Evolutionary conservation across 1,140 invertebrate species (phyloP), one percentile per base, ranked within the genome.

Genomic region (Bombus vancouverensis): DNA sequence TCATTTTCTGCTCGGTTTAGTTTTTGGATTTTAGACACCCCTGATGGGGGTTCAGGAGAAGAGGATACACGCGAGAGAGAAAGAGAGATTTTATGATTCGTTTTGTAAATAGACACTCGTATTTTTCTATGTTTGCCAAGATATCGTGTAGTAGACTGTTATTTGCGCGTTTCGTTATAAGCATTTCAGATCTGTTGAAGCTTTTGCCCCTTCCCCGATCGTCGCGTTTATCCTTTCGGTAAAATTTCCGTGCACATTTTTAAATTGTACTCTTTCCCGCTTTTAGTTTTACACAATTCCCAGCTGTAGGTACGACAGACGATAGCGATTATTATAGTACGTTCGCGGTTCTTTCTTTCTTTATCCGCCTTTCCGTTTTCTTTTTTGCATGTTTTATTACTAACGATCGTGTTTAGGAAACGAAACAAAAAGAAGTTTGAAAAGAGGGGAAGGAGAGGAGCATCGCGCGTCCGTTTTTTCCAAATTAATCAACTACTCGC

Each of bases 101-200:
- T 90, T 91, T 91, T 91, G 87, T 88, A 90, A 47, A 90, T 91
- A 91, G 85, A 90, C 68, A 89, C 87, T 89, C 80, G 89, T 91
- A 89, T 91, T 91, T 90, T 91, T 91, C 75, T 89, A 90, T 82
- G 81, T 90, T 91, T 76, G 82, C 65, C 86, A 78, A 47, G 68
- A 86, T 90, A 65, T 77, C n/a, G 57, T 73, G 78, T 90, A 90
- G 88, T 78, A 89, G 83, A 85, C 74, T 84, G 89, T 90, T 91
- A 88, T 90, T 90, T 83, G 87, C 87, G 86, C 88, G 89, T 91
- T 88, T 81, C 88, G 80, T 90, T 90, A 12, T 68, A 86, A 47
- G 76, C 53, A 82, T 90, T 90, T 90, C 86, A 90, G 83, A 90
- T 90, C 89, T 90, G 83, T 87, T 87, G 44, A 82, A 83, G 73